Percentiles rank a stretch among this genome's conserved stretches.
These are phyloP conservation scores for Rhea pennata DNA, from an alignment of 2,113 vertebrate species.

Conservation along the genomic window DNA sequence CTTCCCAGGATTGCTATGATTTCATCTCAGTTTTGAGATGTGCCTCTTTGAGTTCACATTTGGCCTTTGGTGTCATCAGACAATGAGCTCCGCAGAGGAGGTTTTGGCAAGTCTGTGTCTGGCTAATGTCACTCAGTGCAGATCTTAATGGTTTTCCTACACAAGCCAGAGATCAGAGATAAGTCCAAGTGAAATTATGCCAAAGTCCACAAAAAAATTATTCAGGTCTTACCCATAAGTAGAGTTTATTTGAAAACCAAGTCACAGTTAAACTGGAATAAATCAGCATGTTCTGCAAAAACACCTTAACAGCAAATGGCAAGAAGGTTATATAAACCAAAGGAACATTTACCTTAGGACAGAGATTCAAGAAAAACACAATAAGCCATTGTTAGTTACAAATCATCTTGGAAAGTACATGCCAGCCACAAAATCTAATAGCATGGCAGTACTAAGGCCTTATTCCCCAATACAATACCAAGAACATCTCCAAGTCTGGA, in stretches of 20 bases:
- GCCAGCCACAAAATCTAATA: not conserved
- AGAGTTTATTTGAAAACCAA: not conserved
- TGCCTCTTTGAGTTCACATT: not conserved
- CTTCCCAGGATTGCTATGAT: not conserved
- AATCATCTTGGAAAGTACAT: conserved; percentile 3
- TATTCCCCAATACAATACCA: conserved; percentile 52
- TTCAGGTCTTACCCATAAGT: conserved; percentile 14
- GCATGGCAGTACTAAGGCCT: not conserved
- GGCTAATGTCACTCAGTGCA: not conserved
- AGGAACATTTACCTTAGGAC: conserved; percentile 26
- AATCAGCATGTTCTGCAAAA: conserved; percentile 28
- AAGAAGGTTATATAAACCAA: conserved; percentile 60
- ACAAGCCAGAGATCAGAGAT: not conserved
- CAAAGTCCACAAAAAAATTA: conserved; percentile 16
- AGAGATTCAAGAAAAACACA: conserved; percentile 35
- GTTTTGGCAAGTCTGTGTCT: not conserved
- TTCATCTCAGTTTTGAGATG: not conserved
- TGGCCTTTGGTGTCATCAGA: conserved; percentile 32
- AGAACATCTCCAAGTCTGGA: conserved; percentile 26
- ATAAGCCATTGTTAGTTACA: conserved; percentile 59
- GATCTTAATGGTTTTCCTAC: conserved; percentile 17
- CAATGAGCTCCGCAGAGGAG: not conserved
- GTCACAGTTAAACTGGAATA: conserved; percentile 25
- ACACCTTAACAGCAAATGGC: conserved; percentile 24
- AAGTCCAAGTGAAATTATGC: conserved; percentile 10